Conservation (phyloP, 1,140 invertebrate genomes). For the Sarcophaga bullata region DNA sequence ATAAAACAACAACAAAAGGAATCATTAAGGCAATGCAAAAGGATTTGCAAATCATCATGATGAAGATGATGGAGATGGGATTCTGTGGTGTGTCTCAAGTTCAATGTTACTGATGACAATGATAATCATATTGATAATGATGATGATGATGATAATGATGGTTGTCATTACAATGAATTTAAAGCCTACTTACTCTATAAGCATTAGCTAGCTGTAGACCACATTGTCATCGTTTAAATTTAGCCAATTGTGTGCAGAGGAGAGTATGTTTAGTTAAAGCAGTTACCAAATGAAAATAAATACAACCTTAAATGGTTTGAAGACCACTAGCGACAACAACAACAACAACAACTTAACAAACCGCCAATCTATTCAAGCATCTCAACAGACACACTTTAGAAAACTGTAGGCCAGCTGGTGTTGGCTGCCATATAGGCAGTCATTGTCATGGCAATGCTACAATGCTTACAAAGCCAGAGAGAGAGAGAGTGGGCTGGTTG, state of each 20-base stretch:
- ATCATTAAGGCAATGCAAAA: background rate
- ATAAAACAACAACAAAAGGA: constrained; percentile 11
- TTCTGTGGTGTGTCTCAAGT: background rate
- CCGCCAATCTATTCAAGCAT: too few relatives aligned
- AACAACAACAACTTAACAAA: too few relatives aligned
- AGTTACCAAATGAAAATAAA: background rate
- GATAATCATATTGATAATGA: background rate
- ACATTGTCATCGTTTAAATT: background rate
- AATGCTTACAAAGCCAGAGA: too few relatives aligned
- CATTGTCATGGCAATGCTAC: too few relatives aligned
- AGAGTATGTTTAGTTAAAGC: background rate
- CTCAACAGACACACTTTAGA: too few relatives aligned
- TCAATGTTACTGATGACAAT: background rate
- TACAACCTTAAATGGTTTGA: too few relatives aligned
- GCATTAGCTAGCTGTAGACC: background rate
- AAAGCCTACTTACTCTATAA: background rate
- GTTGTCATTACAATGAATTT: background rate
- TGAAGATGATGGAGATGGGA: background rate
- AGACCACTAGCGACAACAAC: too few relatives aligned
- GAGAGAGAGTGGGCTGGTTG: too few relatives aligned
- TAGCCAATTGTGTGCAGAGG: too few relatives aligned
- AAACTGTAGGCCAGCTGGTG: too few relatives aligned
- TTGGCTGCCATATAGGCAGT: too few relatives aligned
- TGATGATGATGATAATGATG: background rate
- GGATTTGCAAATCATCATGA: background rate